Conservation (phyloP, 2,888 invertebrate genomes). For the Acrocera orbiculus region DNA sequence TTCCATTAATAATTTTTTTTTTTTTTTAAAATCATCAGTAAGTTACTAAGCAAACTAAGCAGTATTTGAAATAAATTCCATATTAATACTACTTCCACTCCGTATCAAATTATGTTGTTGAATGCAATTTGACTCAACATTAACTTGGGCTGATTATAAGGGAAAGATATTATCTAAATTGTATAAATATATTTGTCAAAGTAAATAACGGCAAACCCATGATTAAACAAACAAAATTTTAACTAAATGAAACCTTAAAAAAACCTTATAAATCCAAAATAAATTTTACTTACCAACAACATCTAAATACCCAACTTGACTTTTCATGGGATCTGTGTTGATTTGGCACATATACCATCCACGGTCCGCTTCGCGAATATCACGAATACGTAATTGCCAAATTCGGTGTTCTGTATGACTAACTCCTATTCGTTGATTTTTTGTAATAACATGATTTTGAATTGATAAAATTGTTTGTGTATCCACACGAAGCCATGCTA, state of each 20-base stretch:
- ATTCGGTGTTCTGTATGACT: conserved; percentile 70
- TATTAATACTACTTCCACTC: too few species aligned
- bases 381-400: conserved; percentile 74
- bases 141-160: background rate
- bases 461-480: conserved; percentile 83
- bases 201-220: too few species aligned
- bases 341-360: conserved; percentile 89
- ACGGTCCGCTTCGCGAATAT: conserved; percentile 65
- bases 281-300: conserved; percentile 57
- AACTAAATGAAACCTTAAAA: too few species aligned
- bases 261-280: background rate
- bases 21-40: too few species aligned
- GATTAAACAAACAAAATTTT: too few species aligned
- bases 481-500: conserved; percentile 78
- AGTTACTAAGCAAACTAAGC: too few species aligned
- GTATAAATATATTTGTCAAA: too few species aligned
- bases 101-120: too few species aligned
- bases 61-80: too few species aligned
- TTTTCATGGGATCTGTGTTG: conserved; percentile 85
- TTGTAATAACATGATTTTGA: conserved; percentile 76
- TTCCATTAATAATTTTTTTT: too few species aligned
- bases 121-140: too few species aligned
- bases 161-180: too few species aligned
- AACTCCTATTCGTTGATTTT: conserved; percentile 70
- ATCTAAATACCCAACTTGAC: conserved; percentile 69